Conservation (phyloP, 1,140 invertebrate genomes). For the Papilio xuthus region DNA sequence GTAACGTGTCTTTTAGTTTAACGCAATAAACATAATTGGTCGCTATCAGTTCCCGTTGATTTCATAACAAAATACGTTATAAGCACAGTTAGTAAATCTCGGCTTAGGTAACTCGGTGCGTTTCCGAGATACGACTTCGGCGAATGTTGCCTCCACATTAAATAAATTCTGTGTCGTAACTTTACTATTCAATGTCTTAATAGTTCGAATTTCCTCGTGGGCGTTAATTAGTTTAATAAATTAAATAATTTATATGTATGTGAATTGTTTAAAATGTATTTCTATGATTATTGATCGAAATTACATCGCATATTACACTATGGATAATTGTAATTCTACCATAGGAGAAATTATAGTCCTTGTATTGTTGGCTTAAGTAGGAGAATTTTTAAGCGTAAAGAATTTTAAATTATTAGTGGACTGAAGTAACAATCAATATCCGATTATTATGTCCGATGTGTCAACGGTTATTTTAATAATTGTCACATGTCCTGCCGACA, state of each 20-base stretch:
- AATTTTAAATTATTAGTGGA: not conserved
- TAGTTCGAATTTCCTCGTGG: not conserved
- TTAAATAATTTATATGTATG: not conserved
- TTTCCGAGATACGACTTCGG: slow-evolving; percentile 59
- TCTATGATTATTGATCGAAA: not conserved
- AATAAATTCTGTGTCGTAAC: slow-evolving; percentile 50
- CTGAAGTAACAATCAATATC: not conserved
- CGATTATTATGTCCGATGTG: not conserved
- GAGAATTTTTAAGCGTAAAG: too few species aligned
- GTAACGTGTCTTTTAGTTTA: slow-evolving; percentile 11
- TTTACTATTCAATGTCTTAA: slow-evolving; percentile 27
- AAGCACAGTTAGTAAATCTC: slow-evolving; percentile 56
- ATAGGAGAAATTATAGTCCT: too few species aligned
- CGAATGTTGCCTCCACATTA: slow-evolving; percentile 41
- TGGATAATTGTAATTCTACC: too few species aligned
- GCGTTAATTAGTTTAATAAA: not conserved
- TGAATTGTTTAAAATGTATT: not conserved
- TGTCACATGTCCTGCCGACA: not conserved
- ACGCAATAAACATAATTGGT: slow-evolving; percentile 40
- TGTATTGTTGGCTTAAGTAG: too few species aligned
- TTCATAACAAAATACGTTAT: slow-evolving; percentile 57
- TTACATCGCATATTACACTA: not conserved
- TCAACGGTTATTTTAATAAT: not conserved
- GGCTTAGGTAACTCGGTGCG: slow-evolving; percentile 63
- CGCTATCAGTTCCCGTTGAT: slow-evolving; percentile 49